These are phyloP conservation scores for Coenobita brevimanus DNA, from an alignment of 1,140 invertebrate species.

Conservation along the genomic window DNA sequence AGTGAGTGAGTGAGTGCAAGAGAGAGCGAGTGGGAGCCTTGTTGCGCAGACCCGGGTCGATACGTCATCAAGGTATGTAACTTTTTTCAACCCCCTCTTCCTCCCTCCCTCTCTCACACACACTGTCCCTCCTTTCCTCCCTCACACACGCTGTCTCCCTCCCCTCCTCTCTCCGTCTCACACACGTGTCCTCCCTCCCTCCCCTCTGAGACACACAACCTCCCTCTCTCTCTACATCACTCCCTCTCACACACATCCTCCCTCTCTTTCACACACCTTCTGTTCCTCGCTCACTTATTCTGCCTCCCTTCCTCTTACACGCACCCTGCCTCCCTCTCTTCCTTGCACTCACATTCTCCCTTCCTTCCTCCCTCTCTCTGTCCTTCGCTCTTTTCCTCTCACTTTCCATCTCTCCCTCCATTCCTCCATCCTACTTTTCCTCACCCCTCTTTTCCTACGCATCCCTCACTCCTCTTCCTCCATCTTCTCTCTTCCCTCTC, in stretches of 20 bases:
- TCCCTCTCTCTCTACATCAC: background rate
- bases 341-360: background rate
- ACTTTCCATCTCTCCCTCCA: no score
- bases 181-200: background rate
- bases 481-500: no score
- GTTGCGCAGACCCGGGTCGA: background rate
- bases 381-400: background rate
- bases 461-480: no score
- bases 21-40: slow-evolving; percentile 25
- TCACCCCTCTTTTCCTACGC: no score
- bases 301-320: background rate
- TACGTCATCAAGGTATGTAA: no score
- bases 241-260: background rate
- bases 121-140: slow-evolving; percentile 1
- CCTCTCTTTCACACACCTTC: no score
- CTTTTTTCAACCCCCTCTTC: background rate
- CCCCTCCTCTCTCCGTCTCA: slow-evolving; percentile 9
- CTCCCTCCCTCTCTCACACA: slow-evolving; percentile 8
- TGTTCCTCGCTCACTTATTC: no score
- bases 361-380: background rate
- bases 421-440: no score
- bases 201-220: background rate
- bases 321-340: no score
- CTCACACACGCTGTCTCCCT: slow-evolving; percentile 29
- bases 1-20: slow-evolving; percentile 3